A percentile compares a stretch with the other conserved stretches of the same genome.
Evolutionary conservation across 2,888 invertebrate species (phyloP).

Genomic region (Catocala fraxini): DNA sequence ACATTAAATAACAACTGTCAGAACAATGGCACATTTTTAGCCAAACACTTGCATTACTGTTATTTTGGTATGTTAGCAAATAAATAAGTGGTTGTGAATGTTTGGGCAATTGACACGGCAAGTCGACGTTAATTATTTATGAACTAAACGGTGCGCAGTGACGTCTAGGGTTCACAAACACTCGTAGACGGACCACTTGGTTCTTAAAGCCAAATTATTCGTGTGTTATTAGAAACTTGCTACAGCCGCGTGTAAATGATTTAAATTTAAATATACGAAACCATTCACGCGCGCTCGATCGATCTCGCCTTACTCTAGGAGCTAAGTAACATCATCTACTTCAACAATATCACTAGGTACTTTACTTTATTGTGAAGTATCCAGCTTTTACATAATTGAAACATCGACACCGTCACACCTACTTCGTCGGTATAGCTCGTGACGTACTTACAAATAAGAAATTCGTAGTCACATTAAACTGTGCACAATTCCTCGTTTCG

Average conservation of each 20-base stretch:
- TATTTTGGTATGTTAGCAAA: constrained; percentile 65
- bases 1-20: constrained; percentile 79
- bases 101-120: constrained; percentile 37
- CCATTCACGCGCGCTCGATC: constrained; percentile 44
- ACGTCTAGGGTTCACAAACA: constrained; percentile 26
- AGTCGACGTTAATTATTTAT: constrained; percentile 27
- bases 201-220: constrained; percentile 29
- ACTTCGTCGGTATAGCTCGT: constrained; percentile 61
- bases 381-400: constrained; percentile 74
- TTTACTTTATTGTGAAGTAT: constrained; percentile 70
- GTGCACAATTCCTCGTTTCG: constrained; percentile 83
- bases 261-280: constrained; percentile 36
- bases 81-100: constrained; percentile 44
- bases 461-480: constrained; percentile 77
- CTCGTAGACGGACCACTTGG: constrained; percentile 25
- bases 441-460: constrained; percentile 64
- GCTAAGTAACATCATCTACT: constrained; percentile 78
- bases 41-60: constrained; percentile 62
- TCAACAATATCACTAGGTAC: constrained; percentile 73
- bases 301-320: constrained; percentile 61
- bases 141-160: constrained; percentile 12
- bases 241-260: constrained; percentile 30
- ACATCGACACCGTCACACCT: constrained; percentile 58
- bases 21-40: constrained; percentile 81
- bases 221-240: constrained; percentile 20